phyloP scores from a whole-genome alignment of 2,888 invertebrate species.

The Acanthoscelides obtectus region DNA sequence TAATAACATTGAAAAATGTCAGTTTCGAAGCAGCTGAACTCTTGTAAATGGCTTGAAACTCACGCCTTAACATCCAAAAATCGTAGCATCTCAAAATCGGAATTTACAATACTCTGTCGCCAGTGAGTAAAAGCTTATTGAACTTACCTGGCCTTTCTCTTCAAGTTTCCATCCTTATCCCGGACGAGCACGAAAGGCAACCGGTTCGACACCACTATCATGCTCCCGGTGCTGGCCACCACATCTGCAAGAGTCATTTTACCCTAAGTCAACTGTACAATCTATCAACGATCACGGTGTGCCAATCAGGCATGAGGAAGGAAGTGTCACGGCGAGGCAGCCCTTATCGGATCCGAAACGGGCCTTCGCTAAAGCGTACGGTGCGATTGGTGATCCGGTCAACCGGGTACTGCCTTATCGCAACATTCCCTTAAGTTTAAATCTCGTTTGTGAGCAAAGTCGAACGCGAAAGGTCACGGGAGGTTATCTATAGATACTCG shows the following conservation, averaged over 20 bases:
- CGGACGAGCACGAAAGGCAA: conserved; percentile 81
- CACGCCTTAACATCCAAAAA: too few species aligned
- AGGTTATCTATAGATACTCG: conserved; percentile 11
- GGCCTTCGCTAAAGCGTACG: neutral
- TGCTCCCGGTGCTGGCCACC: conserved; percentile 56
- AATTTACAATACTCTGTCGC: neutral
- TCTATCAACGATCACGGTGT: neutral
- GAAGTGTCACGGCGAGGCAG: neutral
- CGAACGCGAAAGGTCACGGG: conserved; percentile 7
- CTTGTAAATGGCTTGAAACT: too few species aligned
- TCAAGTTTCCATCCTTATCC: conserved; percentile 67
- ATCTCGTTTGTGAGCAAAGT: conserved; percentile 11
- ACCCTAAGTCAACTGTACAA: neutral
- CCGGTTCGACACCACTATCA: conserved; percentile 89
- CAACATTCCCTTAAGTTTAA: neutral
- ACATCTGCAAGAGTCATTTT: conserved; percentile 38
- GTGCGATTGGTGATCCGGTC: neutral
- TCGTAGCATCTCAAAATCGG: too few species aligned
- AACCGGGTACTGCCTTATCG: neutral
- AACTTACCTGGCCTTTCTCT: conserved; percentile 78
- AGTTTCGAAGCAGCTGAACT: too few species aligned
- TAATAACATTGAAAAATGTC: too few species aligned
- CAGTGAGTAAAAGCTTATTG: neutral
- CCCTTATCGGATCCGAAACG: neutral
- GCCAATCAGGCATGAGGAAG: neutral